These are phyloP conservation scores for Coremacera marginata DNA, from an alignment of 2,888 invertebrate genomes.

Conservation along the genomic window DNA sequence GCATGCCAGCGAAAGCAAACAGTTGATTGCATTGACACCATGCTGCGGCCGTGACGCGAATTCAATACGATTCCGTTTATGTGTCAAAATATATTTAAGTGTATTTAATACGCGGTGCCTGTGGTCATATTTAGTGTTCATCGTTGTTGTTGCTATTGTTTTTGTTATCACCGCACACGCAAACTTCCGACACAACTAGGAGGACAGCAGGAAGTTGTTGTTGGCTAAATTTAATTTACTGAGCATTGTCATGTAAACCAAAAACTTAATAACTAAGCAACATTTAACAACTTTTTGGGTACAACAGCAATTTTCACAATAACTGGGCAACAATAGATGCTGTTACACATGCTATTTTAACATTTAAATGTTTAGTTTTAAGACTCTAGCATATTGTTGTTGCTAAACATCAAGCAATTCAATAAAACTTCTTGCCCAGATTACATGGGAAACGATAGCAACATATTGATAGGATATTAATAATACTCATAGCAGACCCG, in stretches of 20 bases:
- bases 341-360: too few relatives aligned
- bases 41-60: background rate
- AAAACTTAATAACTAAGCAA: background rate
- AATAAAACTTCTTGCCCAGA: too few relatives aligned
- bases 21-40: slow-evolving; percentile 15
- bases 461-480: too few relatives aligned
- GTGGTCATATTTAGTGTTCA: background rate
- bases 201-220: background rate
- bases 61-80: background rate
- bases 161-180: slow-evolving; percentile 3
- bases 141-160: background rate
- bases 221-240: background rate
- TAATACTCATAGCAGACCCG: too few relatives aligned
- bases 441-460: too few relatives aligned
- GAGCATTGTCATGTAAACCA: background rate
- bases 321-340: too few relatives aligned
- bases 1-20: background rate
- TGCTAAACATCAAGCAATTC: too few relatives aligned
- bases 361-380: too few relatives aligned
- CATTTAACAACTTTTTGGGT: too few relatives aligned
- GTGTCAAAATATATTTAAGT: slow-evolving; percentile 6
- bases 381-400: too few relatives aligned
- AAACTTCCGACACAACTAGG: slow-evolving; percentile 15
- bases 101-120: background rate
- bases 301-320: too few relatives aligned